Evolutionary conservation across 2,113 vertebrate genomes (phyloP), one percentile per base, ranked within the genome.

Genomic region (Epinephelus moara): DNA sequence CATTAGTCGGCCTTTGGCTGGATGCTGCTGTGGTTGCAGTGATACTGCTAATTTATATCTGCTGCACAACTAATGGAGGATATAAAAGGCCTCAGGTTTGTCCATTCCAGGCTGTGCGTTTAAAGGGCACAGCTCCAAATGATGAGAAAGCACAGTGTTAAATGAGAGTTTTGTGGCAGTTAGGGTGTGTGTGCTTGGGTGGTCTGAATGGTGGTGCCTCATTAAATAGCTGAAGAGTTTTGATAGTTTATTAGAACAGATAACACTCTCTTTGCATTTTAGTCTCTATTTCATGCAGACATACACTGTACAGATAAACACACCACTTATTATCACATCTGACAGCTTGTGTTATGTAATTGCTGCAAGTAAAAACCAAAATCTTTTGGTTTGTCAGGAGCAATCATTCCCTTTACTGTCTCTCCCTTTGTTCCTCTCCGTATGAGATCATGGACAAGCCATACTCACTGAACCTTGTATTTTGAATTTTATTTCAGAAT

Each of bases 31-130:
- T 50, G 77, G 78, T 50, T 78, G 56, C 78, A 70, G 73, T 67
- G 79, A 80, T 86, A 40, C 70, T 70, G 64, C 87, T 91, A 85
- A 92, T 94, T 91, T 92, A 89, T 82, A 80, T 84, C 86, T 78
- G 63, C 82, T 85, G 88, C 78, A 88, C 84, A 81, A 57, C 84
- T 91, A 91, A 92, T 91, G 88, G 78, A 75, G 84, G 85, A 81
- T 72, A 89, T 88, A 80, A 92, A 91, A 87, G 81, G 81, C 83
- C 69, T 64, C 10, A 75, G 76, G 88, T 92, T 85, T 74, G 85
- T 89, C 87, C 75, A 87, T 88, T 89, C 61, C 68, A 80, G 78
- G 21, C 63, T 72, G 60, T 57, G 81, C 18, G 49, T 85, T 87
- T 89, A 81, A 70, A 88, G 82, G 90, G 78, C 80, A 78, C 66